A percentile compares a stretch with the other conserved stretches of the same genome.
Conservation (phyloP, 2,888 invertebrate species). For the Cotesia congregata region DNA sequence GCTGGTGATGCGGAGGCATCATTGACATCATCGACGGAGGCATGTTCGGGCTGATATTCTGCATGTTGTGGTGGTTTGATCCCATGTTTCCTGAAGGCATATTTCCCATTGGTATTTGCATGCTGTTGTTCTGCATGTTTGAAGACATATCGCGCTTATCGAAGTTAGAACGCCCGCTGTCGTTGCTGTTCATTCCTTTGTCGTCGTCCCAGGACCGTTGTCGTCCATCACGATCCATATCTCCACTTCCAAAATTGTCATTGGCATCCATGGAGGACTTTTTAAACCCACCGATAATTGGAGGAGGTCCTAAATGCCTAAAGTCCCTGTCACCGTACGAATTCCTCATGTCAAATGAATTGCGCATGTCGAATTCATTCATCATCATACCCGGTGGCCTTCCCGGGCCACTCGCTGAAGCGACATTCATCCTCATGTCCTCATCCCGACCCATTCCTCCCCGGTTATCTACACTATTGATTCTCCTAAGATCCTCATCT, state of each 20-base stretch:
- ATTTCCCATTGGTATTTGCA: slow-evolving; percentile 49
- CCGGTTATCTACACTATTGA: slow-evolving; percentile 48
- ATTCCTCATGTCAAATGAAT: slow-evolving; percentile 49
- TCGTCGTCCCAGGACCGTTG: slow-evolving; percentile 61
- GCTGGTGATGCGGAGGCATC: slow-evolving; percentile 56
- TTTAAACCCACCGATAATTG: slow-evolving; percentile 33
- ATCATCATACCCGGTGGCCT: slow-evolving; percentile 53
- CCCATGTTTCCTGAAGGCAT: slow-evolving; percentile 46
- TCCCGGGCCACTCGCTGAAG: slow-evolving; percentile 53
- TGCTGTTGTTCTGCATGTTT: slow-evolving; percentile 48
- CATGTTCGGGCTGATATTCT: slow-evolving; percentile 63
- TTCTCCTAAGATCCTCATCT: slow-evolving; percentile 60
- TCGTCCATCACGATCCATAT: slow-evolving; percentile 49
- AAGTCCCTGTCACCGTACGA: slow-evolving; percentile 61
- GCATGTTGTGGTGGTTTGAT: slow-evolving; percentile 63
- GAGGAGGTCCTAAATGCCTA: slow-evolving; percentile 48
- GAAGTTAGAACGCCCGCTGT: slow-evolving; percentile 53
- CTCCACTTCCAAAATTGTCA: slow-evolving; percentile 24
- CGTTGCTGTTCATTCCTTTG: slow-evolving; percentile 50
- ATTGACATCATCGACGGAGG: slow-evolving; percentile 58
- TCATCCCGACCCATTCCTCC: slow-evolving; percentile 55
- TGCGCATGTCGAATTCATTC: slow-evolving; percentile 57
- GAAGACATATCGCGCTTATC: slow-evolving; percentile 60
- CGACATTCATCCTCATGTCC: slow-evolving; percentile 58
- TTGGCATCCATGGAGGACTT: slow-evolving; percentile 46